Evolutionary conservation across 2,113 vertebrate genomes (phyloP).

Genomic region (Mesembrinibis cayennensis): DNA sequence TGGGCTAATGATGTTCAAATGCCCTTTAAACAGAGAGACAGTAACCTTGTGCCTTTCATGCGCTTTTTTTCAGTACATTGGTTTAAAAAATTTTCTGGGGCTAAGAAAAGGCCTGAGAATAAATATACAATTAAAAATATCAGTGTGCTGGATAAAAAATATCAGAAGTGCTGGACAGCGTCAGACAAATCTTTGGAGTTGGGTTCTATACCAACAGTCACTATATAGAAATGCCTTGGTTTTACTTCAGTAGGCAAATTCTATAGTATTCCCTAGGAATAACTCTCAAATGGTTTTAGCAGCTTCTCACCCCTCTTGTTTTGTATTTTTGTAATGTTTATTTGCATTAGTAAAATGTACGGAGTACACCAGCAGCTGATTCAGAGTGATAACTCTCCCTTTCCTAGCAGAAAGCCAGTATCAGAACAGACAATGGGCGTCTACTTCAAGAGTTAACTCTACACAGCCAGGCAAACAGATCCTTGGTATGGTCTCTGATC

Average conservation of each 20-base stretch:
- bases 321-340: not conserved
- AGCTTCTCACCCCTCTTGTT: not conserved
- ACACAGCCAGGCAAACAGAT: not conserved
- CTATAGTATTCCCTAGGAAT: not conserved
- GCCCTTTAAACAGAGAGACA: not conserved
- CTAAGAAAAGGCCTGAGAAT: not conserved
- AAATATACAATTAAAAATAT: not conserved
- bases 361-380: not conserved
- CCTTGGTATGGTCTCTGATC: not conserved
- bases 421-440: not conserved
- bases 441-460: not conserved
- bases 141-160: not conserved
- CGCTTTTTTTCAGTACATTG: not conserved
- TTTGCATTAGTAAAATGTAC: not conserved
- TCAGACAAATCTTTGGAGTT: not conserved
- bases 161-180: not conserved
- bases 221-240: not conserved
- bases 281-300: not conserved
- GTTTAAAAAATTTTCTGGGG: not conserved
- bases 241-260: not conserved
- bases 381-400: not conserved
- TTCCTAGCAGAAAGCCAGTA: not conserved
- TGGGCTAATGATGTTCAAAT: not conserved
- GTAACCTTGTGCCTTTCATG: not conserved
- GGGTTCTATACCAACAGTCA: not conserved